These are phyloP conservation scores for Cheilosia urbana DNA, from an alignment of 2,888 invertebrate genomes.

Conservation along the genomic window DNA sequence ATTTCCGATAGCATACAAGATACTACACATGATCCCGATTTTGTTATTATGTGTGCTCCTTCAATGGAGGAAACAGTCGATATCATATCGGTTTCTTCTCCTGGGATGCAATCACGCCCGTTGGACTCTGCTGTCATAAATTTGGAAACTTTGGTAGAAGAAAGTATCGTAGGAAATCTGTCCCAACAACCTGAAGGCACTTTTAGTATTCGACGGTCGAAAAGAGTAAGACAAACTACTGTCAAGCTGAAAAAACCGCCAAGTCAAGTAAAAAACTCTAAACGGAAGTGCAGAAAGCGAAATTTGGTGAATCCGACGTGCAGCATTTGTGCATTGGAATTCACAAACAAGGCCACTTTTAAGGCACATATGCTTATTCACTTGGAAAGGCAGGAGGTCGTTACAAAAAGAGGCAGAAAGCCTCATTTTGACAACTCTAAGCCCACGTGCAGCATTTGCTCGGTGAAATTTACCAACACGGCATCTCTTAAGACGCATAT, in stretches of 20 bases:
- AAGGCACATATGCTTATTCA: neutral
- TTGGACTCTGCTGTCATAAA: constrained; percentile 1
- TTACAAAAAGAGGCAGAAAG: constrained; percentile 26
- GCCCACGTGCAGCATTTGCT: constrained; percentile 59
- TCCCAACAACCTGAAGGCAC: neutral
- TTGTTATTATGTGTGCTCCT: neutral
- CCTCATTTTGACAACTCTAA: constrained; percentile 35
- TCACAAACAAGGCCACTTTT: neutral
- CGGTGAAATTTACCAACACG: constrained; percentile 50
- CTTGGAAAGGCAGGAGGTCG: neutral
- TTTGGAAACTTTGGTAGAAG: neutral
- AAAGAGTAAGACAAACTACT: too few species aligned
- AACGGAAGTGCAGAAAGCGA: neutral
- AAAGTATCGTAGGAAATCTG: neutral
- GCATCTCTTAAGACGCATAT: constrained; percentile 63
- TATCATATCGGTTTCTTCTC: constrained; percentile 21
- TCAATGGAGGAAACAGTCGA: neutral
- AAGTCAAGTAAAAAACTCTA: neutral
- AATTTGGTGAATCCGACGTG: neutral
- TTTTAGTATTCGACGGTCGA: neutral
- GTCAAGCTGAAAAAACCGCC: neutral
- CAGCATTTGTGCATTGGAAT: neutral
- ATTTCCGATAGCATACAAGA: constrained; percentile 4
- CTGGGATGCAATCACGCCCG: constrained; percentile 18
- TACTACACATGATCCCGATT: neutral